These are phyloP conservation scores for Aethes cnicana DNA, from an alignment of 2,888 invertebrate genomes.

Conservation along the genomic window DNA sequence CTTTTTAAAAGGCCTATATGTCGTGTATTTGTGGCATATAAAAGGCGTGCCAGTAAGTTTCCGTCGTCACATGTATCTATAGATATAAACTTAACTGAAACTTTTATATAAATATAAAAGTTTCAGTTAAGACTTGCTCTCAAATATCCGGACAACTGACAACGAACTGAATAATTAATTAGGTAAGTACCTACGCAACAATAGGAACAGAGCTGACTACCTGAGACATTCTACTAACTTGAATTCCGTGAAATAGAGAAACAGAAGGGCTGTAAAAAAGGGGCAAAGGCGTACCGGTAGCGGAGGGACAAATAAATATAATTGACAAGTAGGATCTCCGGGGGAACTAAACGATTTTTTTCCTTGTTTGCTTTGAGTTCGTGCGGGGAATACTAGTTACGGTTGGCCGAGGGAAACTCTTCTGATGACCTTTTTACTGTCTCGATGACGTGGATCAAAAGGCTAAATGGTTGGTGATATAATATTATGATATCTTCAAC, in stretches of 20 bases:
- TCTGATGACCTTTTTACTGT: slow-evolving; percentile 28
- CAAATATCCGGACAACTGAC: too few species aligned
- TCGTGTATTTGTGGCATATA: too few species aligned
- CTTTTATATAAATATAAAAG: too few species aligned
- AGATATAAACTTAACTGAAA: too few species aligned
- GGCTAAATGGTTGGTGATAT: not conserved
- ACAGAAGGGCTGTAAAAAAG: slow-evolving; percentile 46
- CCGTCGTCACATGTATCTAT: too few species aligned
- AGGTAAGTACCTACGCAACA: too few species aligned
- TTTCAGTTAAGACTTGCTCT: too few species aligned
- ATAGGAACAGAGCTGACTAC: too few species aligned
- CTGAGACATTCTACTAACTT: slow-evolving; percentile 11
- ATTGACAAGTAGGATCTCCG: slow-evolving; percentile 41
- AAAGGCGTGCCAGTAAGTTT: too few species aligned
- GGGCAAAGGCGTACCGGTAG: slow-evolving; percentile 41
- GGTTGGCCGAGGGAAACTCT: slow-evolving; percentile 7
- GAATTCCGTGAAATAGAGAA: slow-evolving; percentile 44
- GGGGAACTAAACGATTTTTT: slow-evolving; percentile 30
- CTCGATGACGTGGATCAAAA: slow-evolving; percentile 11
- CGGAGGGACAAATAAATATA: slow-evolving; percentile 55
- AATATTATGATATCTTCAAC: not conserved
- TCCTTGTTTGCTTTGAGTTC: slow-evolving; percentile 23
- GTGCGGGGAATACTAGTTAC: slow-evolving; percentile 30
- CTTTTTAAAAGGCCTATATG: too few species aligned
- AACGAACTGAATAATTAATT: too few species aligned